phyloP scores from a whole-genome alignment of 2,888 invertebrate genomes.

The Dastarcus helophoroides region DNA sequence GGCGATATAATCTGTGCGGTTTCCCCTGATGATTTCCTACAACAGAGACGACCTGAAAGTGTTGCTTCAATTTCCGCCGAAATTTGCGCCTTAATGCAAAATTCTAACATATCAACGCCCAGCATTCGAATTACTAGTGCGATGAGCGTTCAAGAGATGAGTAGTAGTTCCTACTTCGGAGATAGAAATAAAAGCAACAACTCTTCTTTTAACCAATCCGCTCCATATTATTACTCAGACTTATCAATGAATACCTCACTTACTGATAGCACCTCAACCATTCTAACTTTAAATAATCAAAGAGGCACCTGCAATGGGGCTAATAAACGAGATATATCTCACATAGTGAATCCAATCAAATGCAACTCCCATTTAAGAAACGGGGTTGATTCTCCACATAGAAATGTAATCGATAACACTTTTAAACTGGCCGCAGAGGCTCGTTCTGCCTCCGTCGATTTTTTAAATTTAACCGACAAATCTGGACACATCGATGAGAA shows the following conservation, averaged over 20 bases:
- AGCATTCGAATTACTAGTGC: conserved; percentile 21
- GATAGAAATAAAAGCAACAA: conserved; percentile 34
- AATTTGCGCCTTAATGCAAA: conserved; percentile 25
- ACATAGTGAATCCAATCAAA: conserved; percentile 61
- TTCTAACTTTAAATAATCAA: conserved; percentile 55
- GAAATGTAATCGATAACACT: conserved; percentile 27
- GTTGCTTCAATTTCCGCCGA: conserved; percentile 28
- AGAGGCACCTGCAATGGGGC: conserved; percentile 50
- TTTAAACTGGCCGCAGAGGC: conserved; percentile 47
- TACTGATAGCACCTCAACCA: conserved; percentile 24
- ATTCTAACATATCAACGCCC: conserved; percentile 28
- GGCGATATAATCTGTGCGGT: background rate
- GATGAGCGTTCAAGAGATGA: conserved; percentile 20
- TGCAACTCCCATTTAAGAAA: conserved; percentile 23
- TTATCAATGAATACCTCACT: conserved; percentile 37
- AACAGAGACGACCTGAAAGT: conserved; percentile 27
- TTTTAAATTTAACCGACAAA: conserved; percentile 54
- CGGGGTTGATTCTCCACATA: conserved; percentile 13
- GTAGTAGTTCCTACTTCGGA: conserved; percentile 19
- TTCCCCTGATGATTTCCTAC: conserved; percentile 24
- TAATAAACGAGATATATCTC: conserved; percentile 57
- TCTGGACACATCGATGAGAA: conserved; percentile 53
- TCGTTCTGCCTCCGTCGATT: conserved; percentile 54
- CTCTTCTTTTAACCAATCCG: conserved; percentile 41
- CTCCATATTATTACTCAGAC: conserved; percentile 82